These are phyloP conservation scores for Abscondita cerata DNA, from an alignment of 2,888 invertebrate species.

Conservation along the genomic window DNA sequence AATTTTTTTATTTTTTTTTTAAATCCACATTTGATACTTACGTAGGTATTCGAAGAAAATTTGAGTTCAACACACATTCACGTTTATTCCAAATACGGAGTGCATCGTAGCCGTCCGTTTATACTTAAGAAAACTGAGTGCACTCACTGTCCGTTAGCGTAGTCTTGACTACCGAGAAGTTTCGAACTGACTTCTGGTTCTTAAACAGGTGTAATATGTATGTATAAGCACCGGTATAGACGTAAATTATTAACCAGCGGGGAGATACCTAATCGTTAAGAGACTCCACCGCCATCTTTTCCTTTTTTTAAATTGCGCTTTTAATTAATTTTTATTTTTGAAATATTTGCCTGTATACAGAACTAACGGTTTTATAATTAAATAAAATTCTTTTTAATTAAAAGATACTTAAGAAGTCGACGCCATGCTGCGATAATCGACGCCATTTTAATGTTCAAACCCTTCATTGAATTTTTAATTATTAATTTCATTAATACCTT, in stretches of 20 bases:
- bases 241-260: constrained; percentile 8
- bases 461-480: no score
- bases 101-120: constrained; percentile 1
- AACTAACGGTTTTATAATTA: no score
- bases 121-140: not conserved
- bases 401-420: no score
- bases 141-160: not conserved
- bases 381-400: no score
- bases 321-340: no score
- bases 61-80: not conserved
- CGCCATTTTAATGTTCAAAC: no score
- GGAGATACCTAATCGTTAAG: not conserved
- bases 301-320: constrained; percentile 3
- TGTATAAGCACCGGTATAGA: constrained; percentile 1
- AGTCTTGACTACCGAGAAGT: constrained; percentile 23
- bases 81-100: not conserved
- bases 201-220: constrained; percentile 3
- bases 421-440: no score
- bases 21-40: no score
- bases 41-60: no score
- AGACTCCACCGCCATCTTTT: not conserved
- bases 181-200: constrained; percentile 23
- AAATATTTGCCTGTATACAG: no score
- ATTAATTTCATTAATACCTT: no score
- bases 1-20: no score